phyloP scores from a whole-genome alignment of 2,888 invertebrate genomes.

The Pyrrhopygopsis socrates region DNA sequence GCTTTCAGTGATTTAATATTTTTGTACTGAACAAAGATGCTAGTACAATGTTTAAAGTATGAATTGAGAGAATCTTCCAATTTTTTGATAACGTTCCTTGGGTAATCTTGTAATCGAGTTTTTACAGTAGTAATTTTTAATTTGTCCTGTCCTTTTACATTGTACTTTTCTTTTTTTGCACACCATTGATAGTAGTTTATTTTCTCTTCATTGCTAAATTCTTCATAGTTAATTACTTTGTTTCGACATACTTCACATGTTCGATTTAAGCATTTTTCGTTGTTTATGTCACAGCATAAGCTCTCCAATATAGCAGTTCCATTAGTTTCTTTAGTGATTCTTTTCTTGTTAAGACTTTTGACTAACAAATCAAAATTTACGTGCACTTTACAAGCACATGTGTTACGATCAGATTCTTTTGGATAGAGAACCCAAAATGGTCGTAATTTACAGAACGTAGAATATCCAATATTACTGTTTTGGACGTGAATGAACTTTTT shows the following conservation, averaged over 20 bases:
- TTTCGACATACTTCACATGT: conserved; percentile 49
- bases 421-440: conserved; percentile 73
- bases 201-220: conserved; percentile 57
- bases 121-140: conserved; percentile 37
- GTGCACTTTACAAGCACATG: conserved; percentile 68
- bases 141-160: conserved; percentile 55
- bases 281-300: conserved; percentile 64
- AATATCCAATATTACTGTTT: conserved; percentile 41
- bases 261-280: conserved; percentile 66
- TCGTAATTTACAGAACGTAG: conserved; percentile 65
- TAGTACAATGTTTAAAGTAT: conserved; percentile 34
- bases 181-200: conserved; percentile 51
- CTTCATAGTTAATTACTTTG: conserved; percentile 48
- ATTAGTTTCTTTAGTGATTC: conserved; percentile 58
- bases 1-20: conserved; percentile 1
- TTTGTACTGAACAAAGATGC: conserved; percentile 19
- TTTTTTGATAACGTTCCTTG: conserved; percentile 11
- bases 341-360: conserved; percentile 56
- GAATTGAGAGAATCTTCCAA: conserved; percentile 14
- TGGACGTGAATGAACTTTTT: conserved; percentile 40
- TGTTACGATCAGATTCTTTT: conserved; percentile 51
- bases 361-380: conserved; percentile 59
- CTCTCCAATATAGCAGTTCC: conserved; percentile 53
- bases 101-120: conserved; percentile 8
- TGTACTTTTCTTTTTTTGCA: conserved; percentile 38